Evolutionary conservation across 2,113 vertebrate genomes (phyloP), one percentile per base, ranked within the genome.

Genomic region (Phainopepla nitens): DNA sequence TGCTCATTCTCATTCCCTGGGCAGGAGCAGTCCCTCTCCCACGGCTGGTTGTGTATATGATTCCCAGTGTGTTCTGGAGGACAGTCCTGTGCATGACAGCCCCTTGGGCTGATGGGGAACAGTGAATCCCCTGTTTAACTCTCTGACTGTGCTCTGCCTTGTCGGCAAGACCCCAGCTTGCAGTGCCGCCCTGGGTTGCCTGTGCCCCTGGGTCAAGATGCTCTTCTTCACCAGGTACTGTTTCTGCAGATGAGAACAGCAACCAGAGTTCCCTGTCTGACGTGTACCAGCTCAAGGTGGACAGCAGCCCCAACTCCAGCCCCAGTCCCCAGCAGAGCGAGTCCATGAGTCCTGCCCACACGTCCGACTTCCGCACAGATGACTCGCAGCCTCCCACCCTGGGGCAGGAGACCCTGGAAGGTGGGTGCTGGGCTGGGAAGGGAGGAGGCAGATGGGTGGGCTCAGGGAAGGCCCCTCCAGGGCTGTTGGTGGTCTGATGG

Each of bases 231-330:
- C 78, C 58, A 96, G 93, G 95, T 96, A 78, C 84, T 92, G 69
- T 94, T 87, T 87, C 96, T 97, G 73, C 97, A 99, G 99, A 99
- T 98, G 99, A 99, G 97, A 99, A 99, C 96, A 99, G 99, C 98
- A 99, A 99, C 97, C 99, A 99, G 98, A 99, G 99, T 93, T 99
- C 99, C 39, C 94, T 99, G 94, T 99, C 99, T 0, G 99, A 99
- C 0, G 98, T 98, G 57, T 99, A 99, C 95, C 99, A 99, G 82
- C 98, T 99, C 71, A 99, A 99, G 96, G 98, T 99, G 97, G 99
- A 99, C 93, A 99, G 99, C 98, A 99, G 99, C 96, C 99, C 98
- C 87, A 99, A 98, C 92, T 99, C 98, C 11, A 98, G 98, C 95
- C 98, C 99, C 77, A 99, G 99, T 92, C 99, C 99, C 13, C 99